A percentile compares a stretch with the other conserved stretches of the same genome.
These are phyloP conservation scores for Poeciliopsis occidentalis DNA, from an alignment of 2,113 vertebrate genomes.

Conservation along the genomic window DNA sequence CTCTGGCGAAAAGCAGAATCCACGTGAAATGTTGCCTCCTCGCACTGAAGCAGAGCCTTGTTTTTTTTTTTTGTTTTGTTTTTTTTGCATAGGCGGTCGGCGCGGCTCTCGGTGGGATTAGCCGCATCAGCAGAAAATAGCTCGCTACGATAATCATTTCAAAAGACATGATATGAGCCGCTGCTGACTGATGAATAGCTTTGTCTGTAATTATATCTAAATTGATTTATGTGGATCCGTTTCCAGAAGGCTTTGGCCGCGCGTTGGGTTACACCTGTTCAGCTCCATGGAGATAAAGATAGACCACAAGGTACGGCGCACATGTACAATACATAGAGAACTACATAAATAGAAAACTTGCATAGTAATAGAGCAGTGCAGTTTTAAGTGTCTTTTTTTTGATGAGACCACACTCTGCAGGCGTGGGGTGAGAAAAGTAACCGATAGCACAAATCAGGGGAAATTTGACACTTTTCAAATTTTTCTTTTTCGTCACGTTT, in stretches of 20 bases:
- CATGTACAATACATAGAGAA: constrained; percentile 39
- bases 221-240: constrained; percentile 73
- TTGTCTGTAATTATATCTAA: constrained; percentile 76
- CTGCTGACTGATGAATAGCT: constrained; percentile 69
- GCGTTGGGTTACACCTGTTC: constrained; percentile 70
- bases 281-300: constrained; percentile 64
- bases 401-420: neutral
- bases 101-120: constrained; percentile 40
- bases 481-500: neutral
- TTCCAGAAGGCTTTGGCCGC: constrained; percentile 54
- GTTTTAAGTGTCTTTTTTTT: neutral
- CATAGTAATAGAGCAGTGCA: constrained; percentile 24
- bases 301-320: constrained; percentile 60
- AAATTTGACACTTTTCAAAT: neutral
- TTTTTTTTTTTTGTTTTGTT: too few relatives aligned
- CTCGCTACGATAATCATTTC: constrained; percentile 72
- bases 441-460: neutral
- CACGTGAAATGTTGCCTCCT: neutral
- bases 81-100: constrained; percentile 2
- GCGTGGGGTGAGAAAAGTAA: neutral
- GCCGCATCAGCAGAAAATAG: constrained; percentile 62
- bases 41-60: neutral
- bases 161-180: constrained; percentile 52
- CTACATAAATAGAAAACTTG: constrained; percentile 44
- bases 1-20: constrained; percentile 10